Base-by-base conservation (phyloP, 2,888 invertebrate genomes). In the Drosophila algonquin region DNA sequence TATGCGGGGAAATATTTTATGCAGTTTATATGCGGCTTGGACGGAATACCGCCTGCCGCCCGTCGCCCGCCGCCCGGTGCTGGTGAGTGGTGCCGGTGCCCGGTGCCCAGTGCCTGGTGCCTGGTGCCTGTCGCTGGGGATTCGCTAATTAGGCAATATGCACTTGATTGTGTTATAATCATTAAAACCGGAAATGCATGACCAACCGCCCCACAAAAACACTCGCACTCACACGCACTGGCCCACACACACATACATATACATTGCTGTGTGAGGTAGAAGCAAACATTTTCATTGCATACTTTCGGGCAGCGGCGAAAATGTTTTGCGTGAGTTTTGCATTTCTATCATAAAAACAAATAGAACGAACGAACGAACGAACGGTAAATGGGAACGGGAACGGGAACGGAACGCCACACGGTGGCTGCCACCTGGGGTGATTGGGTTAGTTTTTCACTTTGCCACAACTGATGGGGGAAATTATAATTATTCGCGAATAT, bases 131-230 rank as follows among this genome's bases (percentile, higher is more conserved):
- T 1, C 35, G 70, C 60, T 48, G 73, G 62, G 62, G 74, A 76
- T 67, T 71, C 85, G 77, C 89, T 87, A 86, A 89, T 89, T 89
- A 86, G 79, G 89, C 85, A 86, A 87, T 87, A 84, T 86, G 85
- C 85, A 87, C 86, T 84, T 86, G 88, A 84, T 88, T 88, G 83
- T 84, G 88, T 82, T 82, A 84, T 84, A 89, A 89, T 84, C 85
- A 85, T 87, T 87, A 87, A 89, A 84, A 71, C 76, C 75, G 73
- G 80, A 78, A 81, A 85, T 81, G 72, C 76, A 81, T 64, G 73
- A 74, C 73, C 57, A 71, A 71, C 73, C 59, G 45, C 21, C 9
- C 46, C 47, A 55, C 48, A 72, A 70, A 67, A 73, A 73, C 60
- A 73, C 46, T 59, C 56, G 45, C 40, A 44, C 21, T 21, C 51